phyloP scores from a whole-genome alignment of 2,113 vertebrate species.

The Cebus imitator region DNA sequence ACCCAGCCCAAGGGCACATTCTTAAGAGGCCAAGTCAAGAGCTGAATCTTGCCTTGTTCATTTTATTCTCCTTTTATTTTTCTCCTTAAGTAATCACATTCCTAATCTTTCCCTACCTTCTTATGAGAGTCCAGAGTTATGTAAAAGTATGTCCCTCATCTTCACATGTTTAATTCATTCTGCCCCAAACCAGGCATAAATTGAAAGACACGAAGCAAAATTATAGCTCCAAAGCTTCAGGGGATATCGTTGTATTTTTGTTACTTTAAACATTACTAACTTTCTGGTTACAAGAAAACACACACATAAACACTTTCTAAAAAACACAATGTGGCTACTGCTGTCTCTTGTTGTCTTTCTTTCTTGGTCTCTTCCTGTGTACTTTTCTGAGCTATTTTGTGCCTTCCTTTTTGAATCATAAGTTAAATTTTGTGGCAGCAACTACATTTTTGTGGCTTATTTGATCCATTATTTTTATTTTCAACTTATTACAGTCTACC shows the following conservation, averaged over 20 bases:
- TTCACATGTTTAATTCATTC: not conserved
- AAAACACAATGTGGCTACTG: not conserved
- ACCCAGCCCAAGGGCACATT: not conserved
- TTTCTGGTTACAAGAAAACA: not conserved
- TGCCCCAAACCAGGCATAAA: not conserved
- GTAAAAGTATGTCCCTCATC: not conserved
- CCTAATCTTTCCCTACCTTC: not conserved
- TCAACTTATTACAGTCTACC: not conserved
- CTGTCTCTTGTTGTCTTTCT: not conserved
- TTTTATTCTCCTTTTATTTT: not conserved
- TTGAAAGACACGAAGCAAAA: not conserved
- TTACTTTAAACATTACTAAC: not conserved
- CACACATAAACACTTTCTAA: not conserved
- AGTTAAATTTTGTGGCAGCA: not conserved
- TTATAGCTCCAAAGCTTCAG: not conserved
- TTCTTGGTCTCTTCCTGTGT: not conserved
- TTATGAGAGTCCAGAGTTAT: not conserved
- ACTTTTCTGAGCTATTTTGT: not conserved
- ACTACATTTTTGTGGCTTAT: not conserved
- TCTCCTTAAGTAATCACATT: not conserved
- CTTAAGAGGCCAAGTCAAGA: not conserved
- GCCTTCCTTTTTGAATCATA: not conserved
- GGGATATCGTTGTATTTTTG: not conserved
- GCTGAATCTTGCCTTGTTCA: not conserved
- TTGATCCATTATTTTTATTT: not conserved